A percentile compares a stretch with the other conserved stretches of the same genome.
Evolutionary conservation across 2,888 invertebrate species (phyloP).

Genomic region (Tenthredo scrophulariae): DNA sequence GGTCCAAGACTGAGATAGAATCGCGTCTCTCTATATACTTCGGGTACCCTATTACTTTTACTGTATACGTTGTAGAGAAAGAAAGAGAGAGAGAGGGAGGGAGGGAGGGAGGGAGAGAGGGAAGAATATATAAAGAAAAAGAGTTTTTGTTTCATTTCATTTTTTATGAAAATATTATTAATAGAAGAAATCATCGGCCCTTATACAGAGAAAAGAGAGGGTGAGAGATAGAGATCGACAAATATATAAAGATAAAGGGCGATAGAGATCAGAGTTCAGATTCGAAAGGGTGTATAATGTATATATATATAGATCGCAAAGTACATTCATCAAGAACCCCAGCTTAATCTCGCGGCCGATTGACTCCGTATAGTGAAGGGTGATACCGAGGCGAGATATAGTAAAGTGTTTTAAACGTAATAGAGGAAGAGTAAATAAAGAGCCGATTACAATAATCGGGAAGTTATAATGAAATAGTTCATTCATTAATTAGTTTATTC

Average conservation of each 20-base stretch:
- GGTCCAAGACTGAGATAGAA: conserved; percentile 38
- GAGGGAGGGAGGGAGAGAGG: background rate
- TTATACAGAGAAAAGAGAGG: background rate
- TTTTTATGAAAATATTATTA: background rate
- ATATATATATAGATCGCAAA: background rate
- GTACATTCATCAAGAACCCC: conserved; percentile 22
- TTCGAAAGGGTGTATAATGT: background rate
- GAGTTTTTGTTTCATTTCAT: background rate
- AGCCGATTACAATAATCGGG: background rate
- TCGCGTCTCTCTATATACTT: background rate
- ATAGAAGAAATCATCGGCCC: background rate
- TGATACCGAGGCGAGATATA: background rate
- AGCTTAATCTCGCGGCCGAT: conserved; percentile 5
- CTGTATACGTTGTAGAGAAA: background rate
- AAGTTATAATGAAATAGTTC: background rate
- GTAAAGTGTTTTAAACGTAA: background rate
- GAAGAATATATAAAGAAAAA: too few relatives aligned
- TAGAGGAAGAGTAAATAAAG: background rate
- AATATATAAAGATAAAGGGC: background rate
- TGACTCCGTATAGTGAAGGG: background rate
- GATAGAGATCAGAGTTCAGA: conserved; percentile 23
- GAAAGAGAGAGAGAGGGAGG: background rate
- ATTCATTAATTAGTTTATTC: background rate
- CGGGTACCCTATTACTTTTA: background rate
- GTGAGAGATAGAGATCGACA: background rate